Evolutionary conservation across 2,113 vertebrate species (phyloP).

Genomic region (Enhydra lutris): DNA sequence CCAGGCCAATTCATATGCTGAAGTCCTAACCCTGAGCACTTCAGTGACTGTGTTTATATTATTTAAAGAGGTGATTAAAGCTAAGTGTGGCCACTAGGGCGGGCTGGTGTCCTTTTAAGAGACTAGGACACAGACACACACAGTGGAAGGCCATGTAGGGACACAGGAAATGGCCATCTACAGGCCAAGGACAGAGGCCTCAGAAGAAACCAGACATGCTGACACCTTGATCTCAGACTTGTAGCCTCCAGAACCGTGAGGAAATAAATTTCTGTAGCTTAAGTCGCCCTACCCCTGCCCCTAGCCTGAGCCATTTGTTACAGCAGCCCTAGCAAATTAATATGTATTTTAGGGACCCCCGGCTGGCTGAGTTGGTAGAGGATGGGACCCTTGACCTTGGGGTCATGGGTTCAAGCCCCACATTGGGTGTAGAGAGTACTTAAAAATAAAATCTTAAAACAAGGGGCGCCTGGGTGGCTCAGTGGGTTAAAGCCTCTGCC

Average conservation of each 20-base stretch:
- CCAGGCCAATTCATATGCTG: neutral
- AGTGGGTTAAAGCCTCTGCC: too few species aligned
- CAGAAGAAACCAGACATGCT: neutral
- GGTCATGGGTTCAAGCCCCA: neutral
- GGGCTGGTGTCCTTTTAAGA: neutral
- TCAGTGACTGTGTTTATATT: neutral
- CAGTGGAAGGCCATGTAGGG: neutral
- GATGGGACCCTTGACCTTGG: neutral
- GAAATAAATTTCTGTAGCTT: neutral
- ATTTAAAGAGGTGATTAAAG: neutral
- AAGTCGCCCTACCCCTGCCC: neutral
- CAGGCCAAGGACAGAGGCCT: neutral
- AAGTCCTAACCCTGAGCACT: neutral
- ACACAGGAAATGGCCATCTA: neutral
- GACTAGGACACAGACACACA: neutral
- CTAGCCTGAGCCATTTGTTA: neutral
- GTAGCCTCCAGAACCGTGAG: neutral
- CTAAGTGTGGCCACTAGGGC: neutral
- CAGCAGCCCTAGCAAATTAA: neutral
- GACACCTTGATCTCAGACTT: neutral
- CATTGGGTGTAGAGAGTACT: neutral
- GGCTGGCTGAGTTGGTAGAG: neutral
- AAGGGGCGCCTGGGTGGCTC: too few species aligned
- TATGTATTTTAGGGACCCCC: neutral
- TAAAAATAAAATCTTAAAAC: neutral